Conservation (phyloP, 2,797 vertebrate species). For the Xiphophorus birchmanni region DNA sequence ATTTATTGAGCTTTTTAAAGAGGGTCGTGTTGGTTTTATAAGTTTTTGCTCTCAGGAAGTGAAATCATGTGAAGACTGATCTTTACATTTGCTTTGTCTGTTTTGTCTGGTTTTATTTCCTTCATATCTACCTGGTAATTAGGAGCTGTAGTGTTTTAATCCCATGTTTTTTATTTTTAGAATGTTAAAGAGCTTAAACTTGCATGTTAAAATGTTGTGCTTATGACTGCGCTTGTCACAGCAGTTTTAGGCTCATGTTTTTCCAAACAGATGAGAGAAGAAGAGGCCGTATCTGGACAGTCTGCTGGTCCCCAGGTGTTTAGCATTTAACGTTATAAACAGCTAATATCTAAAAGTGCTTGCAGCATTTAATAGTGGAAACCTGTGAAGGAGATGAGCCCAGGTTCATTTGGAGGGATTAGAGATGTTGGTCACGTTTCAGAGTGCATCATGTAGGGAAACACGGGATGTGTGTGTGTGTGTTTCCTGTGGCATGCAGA, state of each 20-base stretch:
- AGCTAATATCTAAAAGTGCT: constrained; percentile 47
- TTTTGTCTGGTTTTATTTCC: neutral
- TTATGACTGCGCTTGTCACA: constrained; percentile 1
- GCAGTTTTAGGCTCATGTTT: neutral
- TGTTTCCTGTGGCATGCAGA: constrained; percentile 50
- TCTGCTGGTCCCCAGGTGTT: constrained; percentile 17
- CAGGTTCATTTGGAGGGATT: constrained; percentile 43
- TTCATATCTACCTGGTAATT: neutral
- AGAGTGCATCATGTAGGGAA: constrained; percentile 11
- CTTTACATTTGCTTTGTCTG: neutral
- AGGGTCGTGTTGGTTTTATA: neutral
- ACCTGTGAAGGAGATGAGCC: constrained; percentile 28
- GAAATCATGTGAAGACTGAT: neutral
- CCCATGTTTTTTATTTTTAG: neutral
- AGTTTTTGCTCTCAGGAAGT: neutral
- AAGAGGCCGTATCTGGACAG: neutral
- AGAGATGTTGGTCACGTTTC: constrained; percentile 43
- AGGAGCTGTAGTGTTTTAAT: neutral
- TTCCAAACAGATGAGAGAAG: constrained; percentile 3
- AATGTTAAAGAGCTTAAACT: neutral
- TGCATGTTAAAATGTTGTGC: neutral
- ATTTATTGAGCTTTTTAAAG: neutral
- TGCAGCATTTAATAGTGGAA: constrained; percentile 37
- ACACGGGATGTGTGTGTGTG: constrained; percentile 17
- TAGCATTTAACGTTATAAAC: constrained; percentile 10